Percentiles rank a stretch among this genome's conserved stretches.
Conservation (phyloP, 2,797 vertebrate species). For the Rhinoraja longicauda region DNA sequence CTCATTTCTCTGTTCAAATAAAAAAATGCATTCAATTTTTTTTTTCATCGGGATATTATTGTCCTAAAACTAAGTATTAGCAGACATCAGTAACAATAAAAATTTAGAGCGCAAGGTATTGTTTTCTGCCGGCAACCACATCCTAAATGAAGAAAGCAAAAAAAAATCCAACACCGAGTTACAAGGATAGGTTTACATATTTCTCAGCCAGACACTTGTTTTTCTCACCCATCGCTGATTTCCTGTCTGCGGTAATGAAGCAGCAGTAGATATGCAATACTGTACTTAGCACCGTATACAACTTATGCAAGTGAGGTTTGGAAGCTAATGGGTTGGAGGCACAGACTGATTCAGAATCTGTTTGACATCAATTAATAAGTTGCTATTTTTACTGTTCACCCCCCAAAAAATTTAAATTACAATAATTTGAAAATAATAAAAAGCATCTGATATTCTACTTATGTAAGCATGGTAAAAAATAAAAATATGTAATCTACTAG, state of each 20-base stretch:
- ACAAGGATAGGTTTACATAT: not conserved
- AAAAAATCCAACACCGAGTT: not conserved
- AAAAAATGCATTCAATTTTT: not conserved
- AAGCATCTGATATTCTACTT: not conserved
- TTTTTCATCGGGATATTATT: not conserved
- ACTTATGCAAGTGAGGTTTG: not conserved
- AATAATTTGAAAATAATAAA: not conserved
- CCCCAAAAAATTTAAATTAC: not conserved
- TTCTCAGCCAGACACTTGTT: constrained; percentile 6
- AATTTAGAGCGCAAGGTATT: not conserved
- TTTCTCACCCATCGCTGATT: not conserved
- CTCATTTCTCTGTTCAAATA: not conserved
- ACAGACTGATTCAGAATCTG: not conserved
- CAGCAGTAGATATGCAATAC: not conserved
- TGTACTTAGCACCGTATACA: not conserved
- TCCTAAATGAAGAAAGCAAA: not conserved
- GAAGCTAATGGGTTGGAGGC: not conserved
- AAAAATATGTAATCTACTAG: not conserved
- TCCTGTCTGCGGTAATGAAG: constrained; percentile 26
- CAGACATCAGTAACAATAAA: not conserved
- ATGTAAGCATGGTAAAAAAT: not conserved
- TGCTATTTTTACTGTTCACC: not conserved
- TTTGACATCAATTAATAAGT: not conserved
- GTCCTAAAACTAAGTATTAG: not conserved
- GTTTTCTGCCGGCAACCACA: not conserved